Conservation (phyloP, 2,888 invertebrate genomes). For the Catocala sponsa region DNA sequence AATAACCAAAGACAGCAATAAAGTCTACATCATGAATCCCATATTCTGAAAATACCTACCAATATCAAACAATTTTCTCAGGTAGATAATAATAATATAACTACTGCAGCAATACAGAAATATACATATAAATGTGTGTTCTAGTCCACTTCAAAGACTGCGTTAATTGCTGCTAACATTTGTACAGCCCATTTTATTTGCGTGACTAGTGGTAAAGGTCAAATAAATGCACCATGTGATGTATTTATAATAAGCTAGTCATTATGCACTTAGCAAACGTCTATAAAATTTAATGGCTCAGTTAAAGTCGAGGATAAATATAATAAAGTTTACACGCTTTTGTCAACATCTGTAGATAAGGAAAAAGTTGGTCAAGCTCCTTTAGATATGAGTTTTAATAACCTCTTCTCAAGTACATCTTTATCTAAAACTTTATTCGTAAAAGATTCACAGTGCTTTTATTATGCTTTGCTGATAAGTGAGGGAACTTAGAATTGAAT, state of each 20-base stretch:
- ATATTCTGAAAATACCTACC: too few relatives aligned
- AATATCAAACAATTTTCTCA: too few relatives aligned
- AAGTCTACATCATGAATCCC: too few relatives aligned
- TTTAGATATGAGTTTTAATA: too few relatives aligned
- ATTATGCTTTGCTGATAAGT: too few relatives aligned
- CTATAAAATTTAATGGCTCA: neutral
- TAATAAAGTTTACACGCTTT: neutral
- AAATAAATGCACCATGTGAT: neutral
- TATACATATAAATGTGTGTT: slow-evolving; percentile 12
- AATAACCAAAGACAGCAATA: neutral
- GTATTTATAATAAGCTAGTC: neutral
- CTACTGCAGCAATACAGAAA: neutral
- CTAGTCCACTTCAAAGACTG: slow-evolving; percentile 19
- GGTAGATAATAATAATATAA: slow-evolving; percentile 8
- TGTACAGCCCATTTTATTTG: slow-evolving; percentile 19
- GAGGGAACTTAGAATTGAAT: too few relatives aligned
- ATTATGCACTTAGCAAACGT: neutral
- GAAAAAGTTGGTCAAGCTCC: too few relatives aligned
- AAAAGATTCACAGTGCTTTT: too few relatives aligned
- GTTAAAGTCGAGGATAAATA: neutral
- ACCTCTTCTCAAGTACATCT: too few relatives aligned
- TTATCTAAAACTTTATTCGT: too few relatives aligned
- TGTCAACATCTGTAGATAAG: neutral
- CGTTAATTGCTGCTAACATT: slow-evolving; percentile 30
- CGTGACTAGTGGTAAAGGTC: slow-evolving; percentile 25